phyloP scores from a whole-genome alignment of 2,113 vertebrate genomes.

The Sus scrofa region T2T-Sscrofa CM000812.6:10164001-10164500 shows the following conservation, averaged over 20 bases:
- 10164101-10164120: not conserved
- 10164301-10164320: not conserved
- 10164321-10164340: not conserved
- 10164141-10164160: not conserved
- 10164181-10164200: not conserved
- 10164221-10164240: not conserved
- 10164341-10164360: not conserved
- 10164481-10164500: not conserved
- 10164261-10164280: not conserved
- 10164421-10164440: no score
- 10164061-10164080: not conserved
- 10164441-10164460: not conserved
- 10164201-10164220: not conserved
- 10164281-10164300: not conserved
- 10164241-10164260: not conserved
- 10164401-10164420: not conserved
- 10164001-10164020: not conserved
- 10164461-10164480: not conserved
- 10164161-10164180: not conserved
- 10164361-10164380: not conserved
- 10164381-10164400: accelerated
- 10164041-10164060: not conserved
- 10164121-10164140: not conserved
- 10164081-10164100: not conserved
- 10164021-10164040: not conserved